A percentile compares a stretch with the other conserved stretches of the same genome.
These are phyloP conservation scores for Emesis furor DNA, from an alignment of 2,888 invertebrate genomes.

Conservation along the genomic window DNA sequence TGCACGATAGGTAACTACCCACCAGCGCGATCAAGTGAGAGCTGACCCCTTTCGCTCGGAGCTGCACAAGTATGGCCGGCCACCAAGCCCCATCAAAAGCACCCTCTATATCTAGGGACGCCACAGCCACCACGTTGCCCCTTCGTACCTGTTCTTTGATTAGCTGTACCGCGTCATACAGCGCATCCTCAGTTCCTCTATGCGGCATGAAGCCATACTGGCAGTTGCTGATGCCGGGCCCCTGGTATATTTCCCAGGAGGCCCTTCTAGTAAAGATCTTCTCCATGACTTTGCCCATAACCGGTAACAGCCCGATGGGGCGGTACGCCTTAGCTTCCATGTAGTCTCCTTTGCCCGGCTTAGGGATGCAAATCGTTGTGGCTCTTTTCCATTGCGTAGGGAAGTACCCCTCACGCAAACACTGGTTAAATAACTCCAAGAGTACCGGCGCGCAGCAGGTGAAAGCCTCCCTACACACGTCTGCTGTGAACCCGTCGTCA, in stretches of 20 bases:
- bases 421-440: neutral
- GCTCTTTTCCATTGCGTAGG: neutral
- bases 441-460: no score
- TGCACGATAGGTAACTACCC: neutral
- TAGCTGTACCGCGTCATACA: neutral
- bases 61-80: no score
- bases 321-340: neutral
- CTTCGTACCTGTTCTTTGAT: neutral
- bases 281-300: neutral
- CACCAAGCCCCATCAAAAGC: neutral
- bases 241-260: neutral
- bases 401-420: neutral
- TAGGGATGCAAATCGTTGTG: neutral
- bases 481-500: slow-evolving; percentile 47
- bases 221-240: no score
- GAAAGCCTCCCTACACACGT: slow-evolving; percentile 40
- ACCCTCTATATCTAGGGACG: neutral
- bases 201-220: no score
- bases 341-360: neutral
- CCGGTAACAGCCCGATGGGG: neutral
- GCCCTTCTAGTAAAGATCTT: neutral
- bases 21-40: neutral
- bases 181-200: neutral
- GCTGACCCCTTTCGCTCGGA: neutral
- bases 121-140: neutral